These are phyloP conservation scores for Drosophila dives DNA, from an alignment of 2,888 invertebrate genomes.

Conservation along the genomic window DNA sequence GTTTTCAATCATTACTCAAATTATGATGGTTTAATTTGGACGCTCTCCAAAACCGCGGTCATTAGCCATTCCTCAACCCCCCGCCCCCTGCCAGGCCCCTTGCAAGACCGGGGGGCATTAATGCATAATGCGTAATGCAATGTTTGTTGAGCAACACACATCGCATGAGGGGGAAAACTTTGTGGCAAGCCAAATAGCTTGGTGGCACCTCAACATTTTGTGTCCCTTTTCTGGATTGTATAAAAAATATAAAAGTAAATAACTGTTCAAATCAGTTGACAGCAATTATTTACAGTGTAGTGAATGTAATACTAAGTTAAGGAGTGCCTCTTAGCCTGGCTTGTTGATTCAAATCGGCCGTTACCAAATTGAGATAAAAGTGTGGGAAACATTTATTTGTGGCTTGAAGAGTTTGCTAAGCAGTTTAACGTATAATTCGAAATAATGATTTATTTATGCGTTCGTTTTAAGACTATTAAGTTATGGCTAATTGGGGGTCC, in stretches of 20 bases:
- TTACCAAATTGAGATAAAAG: background rate
- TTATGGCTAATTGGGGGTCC: slow-evolving; percentile 31
- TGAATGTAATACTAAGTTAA: too few species aligned
- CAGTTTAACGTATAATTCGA: background rate
- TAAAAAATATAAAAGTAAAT: background rate
- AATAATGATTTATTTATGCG: slow-evolving; percentile 20
- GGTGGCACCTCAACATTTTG: background rate
- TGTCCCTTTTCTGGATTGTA: background rate
- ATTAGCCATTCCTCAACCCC: slow-evolving; percentile 57
- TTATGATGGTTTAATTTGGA: slow-evolving; percentile 77
- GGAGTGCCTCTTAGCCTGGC: background rate
- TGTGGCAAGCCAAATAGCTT: slow-evolving; percentile 2
- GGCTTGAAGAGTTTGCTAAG: slow-evolving; percentile 5
- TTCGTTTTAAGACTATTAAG: slow-evolving; percentile 16
- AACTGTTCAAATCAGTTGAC: background rate
- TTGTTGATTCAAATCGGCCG: background rate
- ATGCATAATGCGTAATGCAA: slow-evolving; percentile 73
- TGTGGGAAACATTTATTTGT: slow-evolving; percentile 14
- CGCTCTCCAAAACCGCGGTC: slow-evolving; percentile 66
- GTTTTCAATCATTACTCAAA: slow-evolving; percentile 79
- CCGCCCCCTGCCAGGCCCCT: background rate
- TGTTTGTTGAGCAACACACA: slow-evolving; percentile 55
- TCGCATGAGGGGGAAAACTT: background rate
- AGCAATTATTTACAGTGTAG: too few species aligned
- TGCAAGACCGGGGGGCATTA: slow-evolving; percentile 49